These are phyloP conservation scores for Coregonus ussuriensis DNA, from an alignment of 2,797 vertebrate genomes.

Conservation along the genomic window DNA sequence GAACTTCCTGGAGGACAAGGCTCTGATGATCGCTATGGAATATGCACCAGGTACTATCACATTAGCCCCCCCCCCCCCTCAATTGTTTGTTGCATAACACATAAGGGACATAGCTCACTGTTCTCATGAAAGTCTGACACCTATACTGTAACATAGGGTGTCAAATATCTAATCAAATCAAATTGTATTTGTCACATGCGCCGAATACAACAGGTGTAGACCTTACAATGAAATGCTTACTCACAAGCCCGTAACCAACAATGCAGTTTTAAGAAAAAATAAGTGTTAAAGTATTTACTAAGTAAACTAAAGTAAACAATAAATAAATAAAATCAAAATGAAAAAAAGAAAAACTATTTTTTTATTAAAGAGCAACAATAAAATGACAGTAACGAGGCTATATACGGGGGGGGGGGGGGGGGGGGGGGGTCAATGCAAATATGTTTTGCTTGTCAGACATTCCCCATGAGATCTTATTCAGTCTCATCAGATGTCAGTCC, in stretches of 20 bases:
- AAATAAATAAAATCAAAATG: no score
- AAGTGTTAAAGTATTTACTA: no score
- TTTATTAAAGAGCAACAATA: no score
- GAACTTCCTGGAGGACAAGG: slow-evolving; percentile 98
- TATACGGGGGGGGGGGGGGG: no score
- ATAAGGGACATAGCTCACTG: slow-evolving; percentile 1
- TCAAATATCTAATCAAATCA: background rate
- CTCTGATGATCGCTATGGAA: slow-evolving; percentile 99
- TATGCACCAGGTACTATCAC: slow-evolving; percentile 88
- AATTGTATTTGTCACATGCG: no score
- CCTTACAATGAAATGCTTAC: no score
- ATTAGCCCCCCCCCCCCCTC: slow-evolving; percentile 29
- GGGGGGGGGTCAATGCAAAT: background rate
- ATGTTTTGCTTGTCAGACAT: slow-evolving; percentile 5
- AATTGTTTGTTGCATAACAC: slow-evolving; percentile 33
- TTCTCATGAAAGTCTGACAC: slow-evolving; percentile 31
- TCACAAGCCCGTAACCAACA: no score
- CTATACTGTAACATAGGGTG: slow-evolving; percentile 24
- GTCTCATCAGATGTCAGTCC: slow-evolving; percentile 5
- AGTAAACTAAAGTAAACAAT: no score
- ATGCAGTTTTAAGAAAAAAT: no score
- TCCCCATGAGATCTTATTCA: background rate
- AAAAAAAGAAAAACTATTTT: no score
- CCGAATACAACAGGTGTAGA: no score
- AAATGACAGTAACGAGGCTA: no score